Conservation (phyloP, 2,888 invertebrate genomes). For the Caenorhabditis sp. region DNA sequence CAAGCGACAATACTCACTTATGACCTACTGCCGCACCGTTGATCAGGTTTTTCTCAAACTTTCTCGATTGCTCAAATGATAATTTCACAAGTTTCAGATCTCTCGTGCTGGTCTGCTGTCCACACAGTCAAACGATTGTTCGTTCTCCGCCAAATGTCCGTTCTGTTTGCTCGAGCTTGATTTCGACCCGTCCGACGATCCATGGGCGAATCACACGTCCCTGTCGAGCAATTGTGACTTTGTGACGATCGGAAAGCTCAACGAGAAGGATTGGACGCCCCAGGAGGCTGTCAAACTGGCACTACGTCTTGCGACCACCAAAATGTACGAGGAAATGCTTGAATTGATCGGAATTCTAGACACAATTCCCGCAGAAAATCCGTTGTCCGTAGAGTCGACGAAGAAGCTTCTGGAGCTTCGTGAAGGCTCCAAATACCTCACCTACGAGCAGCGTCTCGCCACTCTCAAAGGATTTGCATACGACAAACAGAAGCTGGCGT, state of each 20-base stretch:
- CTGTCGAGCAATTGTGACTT: conserved; percentile 38
- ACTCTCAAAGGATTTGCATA: conserved; percentile 11
- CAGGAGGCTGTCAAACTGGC: conserved; percentile 6
- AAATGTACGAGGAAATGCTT: not conserved
- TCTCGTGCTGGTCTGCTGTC: conserved; percentile 47
- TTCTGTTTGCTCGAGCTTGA: conserved; percentile 51
- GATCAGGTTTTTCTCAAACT: no score
- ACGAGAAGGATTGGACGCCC: conserved; percentile 43
- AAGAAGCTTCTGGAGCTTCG: not conserved
- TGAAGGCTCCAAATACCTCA: conserved; percentile 2
- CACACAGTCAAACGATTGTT: conserved; percentile 4
- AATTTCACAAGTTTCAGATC: conserved; percentile 33
- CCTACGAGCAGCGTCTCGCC: conserved; percentile 7
- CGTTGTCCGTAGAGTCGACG: not conserved
- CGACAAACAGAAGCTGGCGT: conserved; percentile 3
- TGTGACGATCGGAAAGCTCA: conserved; percentile 29
- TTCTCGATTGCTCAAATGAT: conserved; percentile 1
- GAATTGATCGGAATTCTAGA: not conserved
- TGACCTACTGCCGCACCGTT: no score
- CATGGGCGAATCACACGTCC: conserved; percentile 52
- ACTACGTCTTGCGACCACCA: conserved; percentile 6
- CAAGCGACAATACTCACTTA: conserved; percentile 21
- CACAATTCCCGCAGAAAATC: not conserved
- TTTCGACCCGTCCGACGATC: conserved; percentile 54
- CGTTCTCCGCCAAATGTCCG: conserved; percentile 35